phyloP scores from a whole-genome alignment of 2,888 invertebrate species.

The Lomographa bimaculata region DNA sequence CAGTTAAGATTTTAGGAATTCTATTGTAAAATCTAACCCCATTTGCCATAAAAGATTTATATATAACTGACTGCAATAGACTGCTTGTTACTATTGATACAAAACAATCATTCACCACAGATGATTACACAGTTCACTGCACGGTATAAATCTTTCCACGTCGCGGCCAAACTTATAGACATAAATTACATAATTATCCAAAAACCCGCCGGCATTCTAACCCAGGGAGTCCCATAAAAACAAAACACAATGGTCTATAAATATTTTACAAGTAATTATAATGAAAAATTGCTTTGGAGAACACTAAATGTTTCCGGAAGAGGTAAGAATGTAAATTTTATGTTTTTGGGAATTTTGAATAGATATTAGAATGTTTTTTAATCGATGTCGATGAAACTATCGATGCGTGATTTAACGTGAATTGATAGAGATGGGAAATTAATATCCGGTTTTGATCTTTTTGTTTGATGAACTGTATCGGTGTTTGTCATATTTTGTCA shows the following conservation, averaged over 20 bases:
- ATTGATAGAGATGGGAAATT: constrained; percentile 20
- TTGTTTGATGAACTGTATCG: too few species aligned
- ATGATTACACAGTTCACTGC: constrained; percentile 45
- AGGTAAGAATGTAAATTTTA: constrained; percentile 58
- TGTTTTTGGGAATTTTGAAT: constrained; percentile 41
- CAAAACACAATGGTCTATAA: constrained; percentile 69
- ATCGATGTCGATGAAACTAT: constrained; percentile 57
- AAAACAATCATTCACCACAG: too few species aligned
- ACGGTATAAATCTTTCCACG: constrained; percentile 43
- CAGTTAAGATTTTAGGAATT: too few species aligned
- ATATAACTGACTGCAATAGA: too few species aligned
- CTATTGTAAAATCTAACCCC: too few species aligned
- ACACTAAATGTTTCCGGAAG: constrained; percentile 66
- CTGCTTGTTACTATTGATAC: too few species aligned
- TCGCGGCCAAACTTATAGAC: constrained; percentile 58
- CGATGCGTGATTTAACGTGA: constrained; percentile 31
- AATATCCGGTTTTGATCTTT: too few species aligned
- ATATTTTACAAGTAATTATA: constrained; percentile 77
- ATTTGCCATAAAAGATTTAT: too few species aligned
- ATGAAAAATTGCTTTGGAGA: constrained; percentile 60
- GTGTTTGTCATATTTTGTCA: too few species aligned
- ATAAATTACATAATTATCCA: constrained; percentile 63
- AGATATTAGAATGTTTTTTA: constrained; percentile 39
- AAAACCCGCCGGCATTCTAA: constrained; percentile 37
- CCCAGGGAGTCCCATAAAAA: constrained; percentile 55